Percentiles rank a stretch among this genome's conserved stretches.
Evolutionary conservation across 2,888 invertebrate genomes (phyloP).

Genomic region (Mantis religiosa): DNA sequence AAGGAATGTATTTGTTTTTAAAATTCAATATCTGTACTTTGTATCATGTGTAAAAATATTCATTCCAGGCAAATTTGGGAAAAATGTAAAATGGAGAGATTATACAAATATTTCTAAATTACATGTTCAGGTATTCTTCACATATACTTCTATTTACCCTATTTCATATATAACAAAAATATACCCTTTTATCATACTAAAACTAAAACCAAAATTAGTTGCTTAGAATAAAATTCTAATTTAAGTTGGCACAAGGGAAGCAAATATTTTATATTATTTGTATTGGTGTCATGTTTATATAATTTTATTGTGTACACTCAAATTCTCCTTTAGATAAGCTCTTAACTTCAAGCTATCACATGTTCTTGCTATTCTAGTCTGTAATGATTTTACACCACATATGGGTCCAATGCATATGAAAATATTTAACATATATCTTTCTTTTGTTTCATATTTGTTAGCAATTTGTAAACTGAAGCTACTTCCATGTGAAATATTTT

Average conservation of each 20-base stretch:
- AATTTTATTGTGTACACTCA: background rate
- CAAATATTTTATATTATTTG: background rate
- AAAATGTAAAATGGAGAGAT: background rate
- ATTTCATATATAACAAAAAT: background rate
- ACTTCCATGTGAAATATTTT: no score
- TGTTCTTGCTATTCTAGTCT: no score
- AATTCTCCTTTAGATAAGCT: background rate
- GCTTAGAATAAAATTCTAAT: background rate
- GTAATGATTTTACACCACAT: no score
- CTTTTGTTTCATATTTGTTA: no score
- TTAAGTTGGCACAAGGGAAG: background rate
- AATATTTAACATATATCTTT: no score
- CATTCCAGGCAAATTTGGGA: background rate
- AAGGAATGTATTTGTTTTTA: background rate
- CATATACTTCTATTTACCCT: background rate
- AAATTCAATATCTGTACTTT: background rate
- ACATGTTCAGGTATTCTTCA: background rate
- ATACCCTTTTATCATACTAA: background rate
- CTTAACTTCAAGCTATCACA: no score
- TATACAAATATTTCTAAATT: background rate
- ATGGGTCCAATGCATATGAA: no score
- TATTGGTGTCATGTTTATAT: background rate
- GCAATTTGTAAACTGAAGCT: no score
- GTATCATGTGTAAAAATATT: background rate
- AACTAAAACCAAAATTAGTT: background rate